phyloP scores from a whole-genome alignment of 2,797 vertebrate genomes.

The Coluber constrictor region DNA sequence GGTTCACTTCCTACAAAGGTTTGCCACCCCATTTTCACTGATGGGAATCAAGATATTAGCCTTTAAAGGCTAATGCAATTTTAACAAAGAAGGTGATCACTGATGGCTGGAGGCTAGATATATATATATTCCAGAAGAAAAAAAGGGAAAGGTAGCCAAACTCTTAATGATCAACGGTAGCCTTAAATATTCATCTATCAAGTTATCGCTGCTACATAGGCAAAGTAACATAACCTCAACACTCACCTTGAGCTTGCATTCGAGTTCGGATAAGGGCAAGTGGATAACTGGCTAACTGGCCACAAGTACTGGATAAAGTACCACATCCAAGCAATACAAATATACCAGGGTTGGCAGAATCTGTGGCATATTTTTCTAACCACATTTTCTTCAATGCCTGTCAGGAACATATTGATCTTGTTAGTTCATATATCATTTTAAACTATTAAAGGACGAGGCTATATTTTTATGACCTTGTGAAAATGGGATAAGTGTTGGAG shows the following conservation, averaged over 20 bases:
- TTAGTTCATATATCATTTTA: not conserved
- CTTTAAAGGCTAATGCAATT: not conserved
- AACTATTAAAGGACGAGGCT: not conserved
- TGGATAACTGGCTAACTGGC: conserved; percentile 90
- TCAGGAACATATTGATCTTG: conserved; percentile 30
- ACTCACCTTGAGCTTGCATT: conserved; percentile 93
- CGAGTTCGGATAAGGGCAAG: conserved; percentile 87
- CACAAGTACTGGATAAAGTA: conserved; percentile 87
- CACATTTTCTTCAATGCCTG: conserved; percentile 88
- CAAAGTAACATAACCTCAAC: not conserved
- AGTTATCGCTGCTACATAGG: not conserved
- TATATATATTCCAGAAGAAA: not conserved
- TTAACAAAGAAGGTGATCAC: not conserved
- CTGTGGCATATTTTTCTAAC: conserved; percentile 85
- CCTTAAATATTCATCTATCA: not conserved
- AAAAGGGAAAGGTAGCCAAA: not conserved
- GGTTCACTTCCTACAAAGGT: not conserved
- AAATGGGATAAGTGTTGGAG: not conserved
- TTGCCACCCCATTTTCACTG: not conserved
- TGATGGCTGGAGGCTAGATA: not conserved
- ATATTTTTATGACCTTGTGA: not conserved
- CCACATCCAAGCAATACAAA: conserved; percentile 87
- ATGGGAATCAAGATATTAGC: not conserved
- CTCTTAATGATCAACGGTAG: not conserved
- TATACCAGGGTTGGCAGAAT: conserved; percentile 87